Conservation (phyloP, 2,113 vertebrate species). For the Microcebus murinus region DNA sequence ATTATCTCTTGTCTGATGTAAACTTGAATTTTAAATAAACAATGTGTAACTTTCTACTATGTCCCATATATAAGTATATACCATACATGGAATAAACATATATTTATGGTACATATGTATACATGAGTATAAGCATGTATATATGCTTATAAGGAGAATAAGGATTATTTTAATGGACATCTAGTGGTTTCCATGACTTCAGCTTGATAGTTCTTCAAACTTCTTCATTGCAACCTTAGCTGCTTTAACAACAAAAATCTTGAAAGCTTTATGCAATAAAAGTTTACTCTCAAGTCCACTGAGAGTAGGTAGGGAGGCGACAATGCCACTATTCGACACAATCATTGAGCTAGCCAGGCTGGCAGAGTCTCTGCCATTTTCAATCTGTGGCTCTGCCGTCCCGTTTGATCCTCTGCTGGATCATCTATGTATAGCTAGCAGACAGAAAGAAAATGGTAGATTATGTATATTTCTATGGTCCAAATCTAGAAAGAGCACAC, state of each 20-base stretch:
- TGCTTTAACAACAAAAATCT: neutral
- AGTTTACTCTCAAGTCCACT: neutral
- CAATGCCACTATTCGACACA: neutral
- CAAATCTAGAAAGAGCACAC: neutral
- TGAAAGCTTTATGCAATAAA: neutral
- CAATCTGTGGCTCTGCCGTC: neutral
- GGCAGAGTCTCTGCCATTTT: neutral
- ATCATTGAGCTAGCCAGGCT: neutral
- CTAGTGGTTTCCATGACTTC: neutral
- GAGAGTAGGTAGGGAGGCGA: neutral
- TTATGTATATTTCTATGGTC: neutral
- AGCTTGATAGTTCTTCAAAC: neutral
- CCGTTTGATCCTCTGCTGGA: neutral
- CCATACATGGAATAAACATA: no score
- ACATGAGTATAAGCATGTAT: no score
- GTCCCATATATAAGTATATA: no score
- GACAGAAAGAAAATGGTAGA: neutral
- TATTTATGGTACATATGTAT: no score
- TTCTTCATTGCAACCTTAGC: neutral
- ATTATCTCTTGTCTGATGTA: neutral
- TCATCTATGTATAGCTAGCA: accelerated
- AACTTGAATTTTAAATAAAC: no score
- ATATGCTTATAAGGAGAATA: no score
- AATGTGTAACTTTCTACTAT: no score
- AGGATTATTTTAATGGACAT: neutral